Base-by-base conservation (phyloP, 2,113 vertebrate species). In the Stegastes partitus region DNA sequence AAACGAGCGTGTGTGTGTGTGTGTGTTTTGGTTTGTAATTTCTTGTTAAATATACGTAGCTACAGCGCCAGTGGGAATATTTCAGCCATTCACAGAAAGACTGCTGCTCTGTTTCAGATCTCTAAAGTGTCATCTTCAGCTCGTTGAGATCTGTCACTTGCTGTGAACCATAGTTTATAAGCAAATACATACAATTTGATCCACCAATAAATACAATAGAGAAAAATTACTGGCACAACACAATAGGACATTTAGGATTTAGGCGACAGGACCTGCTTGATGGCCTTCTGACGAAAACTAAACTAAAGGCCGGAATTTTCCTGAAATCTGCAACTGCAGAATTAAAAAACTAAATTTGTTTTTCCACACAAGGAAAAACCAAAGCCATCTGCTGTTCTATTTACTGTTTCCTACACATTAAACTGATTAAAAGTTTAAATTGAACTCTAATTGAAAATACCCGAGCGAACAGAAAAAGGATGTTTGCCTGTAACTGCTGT, bases 401-500 rank as follows among this genome's bases (percentile, higher is more conserved):
- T 79, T 47, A 72, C 42, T 19, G 37, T 74, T 80, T 65, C 42
- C 74, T 39, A 62, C 47, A 66, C 28, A 81, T 72, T 79, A 69
- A 72, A 87, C 23, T 62, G 74, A 89, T 97, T 96, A 96, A 95
- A 94, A 94, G 76, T 92, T 94, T 88, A 82, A 83, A 90, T 94
- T 94, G 91, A 95, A 89, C 89, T 94, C 92, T 94, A 93, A 96
- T 96, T 85, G 89, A 94, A 96, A 95, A 93, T 73, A 65, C 44
- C 68, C 61, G 59, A 92, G 86, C 86, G 87, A 89, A 93, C 82
- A 91, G 93, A 93, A 93, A 94, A 95, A 88, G 87, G 91, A 87
- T 92, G 78, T 94, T 89, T 90, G 93, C 91, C 79, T 79, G 83
- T 51, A 78, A 85, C 88, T 68, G 77, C 75, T 74, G 82, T 79